These are phyloP conservation scores for Magallana angulata DNA, from an alignment of 1,140 invertebrate species.

Conservation along the genomic window DNA sequence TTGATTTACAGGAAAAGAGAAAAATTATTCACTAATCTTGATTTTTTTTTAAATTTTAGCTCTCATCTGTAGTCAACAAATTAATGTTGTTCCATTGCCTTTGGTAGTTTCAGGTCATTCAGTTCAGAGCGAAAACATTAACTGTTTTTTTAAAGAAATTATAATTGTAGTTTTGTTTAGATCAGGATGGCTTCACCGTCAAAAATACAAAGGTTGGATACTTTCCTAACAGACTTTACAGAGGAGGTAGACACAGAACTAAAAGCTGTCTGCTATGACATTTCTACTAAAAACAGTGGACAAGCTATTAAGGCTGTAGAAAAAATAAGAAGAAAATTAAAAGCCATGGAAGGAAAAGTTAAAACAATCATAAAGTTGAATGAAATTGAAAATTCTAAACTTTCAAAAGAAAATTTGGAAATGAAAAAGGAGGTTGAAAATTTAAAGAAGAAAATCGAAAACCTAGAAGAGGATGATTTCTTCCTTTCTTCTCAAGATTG, in stretches of 20 bases:
- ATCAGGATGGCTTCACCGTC: slow-evolving; percentile 2
- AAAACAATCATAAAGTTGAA: neutral
- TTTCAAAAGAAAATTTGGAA: neutral
- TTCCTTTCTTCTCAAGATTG: neutral
- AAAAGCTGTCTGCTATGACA: slow-evolving; percentile 6
- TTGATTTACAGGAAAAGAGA: too few species aligned
- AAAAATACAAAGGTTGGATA: neutral
- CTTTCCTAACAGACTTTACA: neutral
- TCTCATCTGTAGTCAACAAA: neutral
- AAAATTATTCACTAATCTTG: too few species aligned
- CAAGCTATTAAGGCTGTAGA: slow-evolving; percentile 7
- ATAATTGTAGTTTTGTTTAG: slow-evolving; percentile 1
- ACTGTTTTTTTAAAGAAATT: neutral
- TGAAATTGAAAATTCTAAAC: slow-evolving; percentile 17
- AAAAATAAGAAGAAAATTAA: slow-evolving; percentile 9
- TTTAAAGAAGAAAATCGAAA: slow-evolving; percentile 9
- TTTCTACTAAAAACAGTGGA: neutral
- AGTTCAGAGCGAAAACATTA: neutral
- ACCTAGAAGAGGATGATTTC: slow-evolving; percentile 19
- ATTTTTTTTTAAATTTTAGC: neutral
- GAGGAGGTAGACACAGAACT: slow-evolving; percentile 1
- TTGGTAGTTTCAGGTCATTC: neutral
- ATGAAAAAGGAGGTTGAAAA: slow-evolving; percentile 1
- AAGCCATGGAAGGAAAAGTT: slow-evolving; percentile 22
- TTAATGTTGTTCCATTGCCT: neutral